Conservation (phyloP, 2,888 invertebrate species). For the Acleris laterana region DNA sequence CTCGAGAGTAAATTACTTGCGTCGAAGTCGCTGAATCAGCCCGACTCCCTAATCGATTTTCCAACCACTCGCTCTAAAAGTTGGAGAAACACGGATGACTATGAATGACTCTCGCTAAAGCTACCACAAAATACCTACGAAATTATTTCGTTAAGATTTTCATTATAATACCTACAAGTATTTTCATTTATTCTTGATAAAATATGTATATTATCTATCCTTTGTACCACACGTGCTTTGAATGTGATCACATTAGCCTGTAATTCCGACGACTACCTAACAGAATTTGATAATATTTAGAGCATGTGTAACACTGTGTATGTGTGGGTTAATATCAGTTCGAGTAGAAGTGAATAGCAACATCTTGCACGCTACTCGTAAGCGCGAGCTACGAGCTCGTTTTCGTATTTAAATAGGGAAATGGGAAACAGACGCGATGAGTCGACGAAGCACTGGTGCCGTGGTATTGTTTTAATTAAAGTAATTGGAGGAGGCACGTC, state of each 20-base stretch:
- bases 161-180: not conserved
- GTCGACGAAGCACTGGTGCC: slow-evolving; percentile 79
- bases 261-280: slow-evolving; percentile 17
- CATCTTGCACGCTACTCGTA: slow-evolving; percentile 80
- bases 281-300: slow-evolving; percentile 31
- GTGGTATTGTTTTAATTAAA: slow-evolving; percentile 84
- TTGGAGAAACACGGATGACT: slow-evolving; percentile 57
- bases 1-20: slow-evolving; percentile 83
- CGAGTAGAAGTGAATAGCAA: slow-evolving; percentile 67
- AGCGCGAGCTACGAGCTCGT: slow-evolving; percentile 77
- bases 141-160: not conserved
- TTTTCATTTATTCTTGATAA: not conserved
- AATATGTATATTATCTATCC: slow-evolving; percentile 3
- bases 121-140: slow-evolving; percentile 5
- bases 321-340: slow-evolving; percentile 53
- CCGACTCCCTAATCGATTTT: slow-evolving; percentile 78
- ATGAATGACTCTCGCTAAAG: slow-evolving; percentile 54
- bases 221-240: slow-evolving; percentile 17
- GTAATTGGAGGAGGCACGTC: slow-evolving; percentile 83
- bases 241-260: slow-evolving; percentile 17
- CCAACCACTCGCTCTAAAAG: slow-evolving; percentile 64
- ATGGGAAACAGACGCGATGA: slow-evolving; percentile 82
- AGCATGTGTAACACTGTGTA: slow-evolving; percentile 19
- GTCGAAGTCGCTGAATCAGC: slow-evolving; percentile 81
- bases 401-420: slow-evolving; percentile 84